Base-by-base conservation (phyloP, 1,140 invertebrate genomes). In the Bombus impatiens region DNA sequence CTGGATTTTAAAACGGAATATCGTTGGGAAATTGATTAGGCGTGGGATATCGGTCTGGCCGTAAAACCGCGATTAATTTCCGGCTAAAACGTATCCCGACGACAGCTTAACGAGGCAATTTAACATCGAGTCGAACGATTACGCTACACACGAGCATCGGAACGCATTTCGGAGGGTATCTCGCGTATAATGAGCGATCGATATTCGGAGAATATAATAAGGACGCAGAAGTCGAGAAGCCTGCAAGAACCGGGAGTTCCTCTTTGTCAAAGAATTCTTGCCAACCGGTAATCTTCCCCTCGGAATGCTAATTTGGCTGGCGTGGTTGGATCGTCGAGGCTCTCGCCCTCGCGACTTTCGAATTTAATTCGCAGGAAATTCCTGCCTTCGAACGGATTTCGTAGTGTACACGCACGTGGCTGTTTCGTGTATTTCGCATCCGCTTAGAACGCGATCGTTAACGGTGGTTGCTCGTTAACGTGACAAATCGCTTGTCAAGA, bases 401-500 rank as follows among this genome's bases (percentile, higher is more conserved):
- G 15, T 9, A 3, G 25, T 47, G 13, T 22, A 4, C 1, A 28
- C 44, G 62, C 65, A 44, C 53, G 40, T 65, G 59, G 47, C 32
- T 18, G 59, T 2, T 25, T n/a, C 53, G 40, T 2, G 53, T 22
- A 13, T 70, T 22, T 40, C 87, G 62, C 47, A 78, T 70, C 18
- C 47, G 67, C 9, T 42, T 47, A 22, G 57, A 18, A 40, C 65
- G 57, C 67, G 72, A 37, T 78, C 72, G 76, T 90, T 92, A 91
- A 91, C 91, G 53, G 82, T 72, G 44, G 84, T 75, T 40, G 76
- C 62, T 92, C 84, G 82, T 88, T 88, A 92, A 40, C 70, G n/a
- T 91, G 90, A 92, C 85, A 90, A 93, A 90, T 93, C 84, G 83
- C 75, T 89, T 93, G 88, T 92, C 89, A 92, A 77, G 71, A 47